These are phyloP conservation scores for Porites lutea DNA, from an alignment of 64 coral and sea anemone species.

Conservation along the genomic window DNA sequence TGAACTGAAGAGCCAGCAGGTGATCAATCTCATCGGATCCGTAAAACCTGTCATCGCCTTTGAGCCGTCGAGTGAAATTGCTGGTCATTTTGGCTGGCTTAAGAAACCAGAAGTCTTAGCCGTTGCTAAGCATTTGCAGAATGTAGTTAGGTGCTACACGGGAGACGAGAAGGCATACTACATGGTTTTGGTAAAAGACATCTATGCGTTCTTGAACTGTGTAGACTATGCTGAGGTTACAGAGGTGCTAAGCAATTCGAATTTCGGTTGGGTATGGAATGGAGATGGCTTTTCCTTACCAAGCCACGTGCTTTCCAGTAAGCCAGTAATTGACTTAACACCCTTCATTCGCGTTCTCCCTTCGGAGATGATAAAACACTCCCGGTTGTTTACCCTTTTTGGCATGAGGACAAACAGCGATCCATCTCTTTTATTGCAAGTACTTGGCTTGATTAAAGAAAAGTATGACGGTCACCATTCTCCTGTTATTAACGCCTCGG, in stretches of 20 bases:
- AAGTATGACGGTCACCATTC: conserved; percentile 23
- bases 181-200: conserved; percentile 47
- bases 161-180: conserved; percentile 39
- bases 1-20: conserved; percentile 40
- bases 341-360: too few relatives aligned
- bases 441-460: conserved; percentile 35
- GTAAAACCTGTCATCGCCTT: conserved; percentile 30
- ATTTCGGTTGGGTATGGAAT: too few relatives aligned
- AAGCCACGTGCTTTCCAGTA: too few relatives aligned
- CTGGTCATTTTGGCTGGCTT: conserved; percentile 50
- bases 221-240: too few relatives aligned
- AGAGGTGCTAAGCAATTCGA: too few relatives aligned
- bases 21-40: conserved; percentile 65
- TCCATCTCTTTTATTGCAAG: too few relatives aligned
- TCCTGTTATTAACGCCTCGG: neutral
- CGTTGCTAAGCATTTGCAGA: conserved; percentile 56
- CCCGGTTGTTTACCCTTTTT: too few relatives aligned
- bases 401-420: too few relatives aligned
- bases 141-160: conserved; percentile 45
- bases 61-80: neutral
- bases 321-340: too few relatives aligned
- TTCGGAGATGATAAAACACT: too few relatives aligned
- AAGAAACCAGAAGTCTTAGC: conserved; percentile 14
- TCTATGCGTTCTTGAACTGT: neutral
- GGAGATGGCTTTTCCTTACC: too few relatives aligned